Conservation (phyloP, 2,113 vertebrate genomes). For the Cryptomyrus ogoouensis region DNA sequence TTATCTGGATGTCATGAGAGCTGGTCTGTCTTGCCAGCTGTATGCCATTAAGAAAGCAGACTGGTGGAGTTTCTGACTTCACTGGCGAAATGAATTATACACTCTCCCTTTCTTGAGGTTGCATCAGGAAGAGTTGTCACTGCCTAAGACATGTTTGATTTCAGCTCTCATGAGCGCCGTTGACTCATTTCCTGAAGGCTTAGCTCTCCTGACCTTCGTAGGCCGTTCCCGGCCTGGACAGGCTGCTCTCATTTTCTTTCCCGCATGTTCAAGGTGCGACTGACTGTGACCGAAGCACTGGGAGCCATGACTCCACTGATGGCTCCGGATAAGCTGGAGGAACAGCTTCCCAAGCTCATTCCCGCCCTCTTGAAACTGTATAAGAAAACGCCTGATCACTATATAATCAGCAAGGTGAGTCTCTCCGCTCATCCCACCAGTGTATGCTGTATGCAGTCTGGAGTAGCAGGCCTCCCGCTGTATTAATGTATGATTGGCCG, state of each 20-base stretch:
- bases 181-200: not conserved
- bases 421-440: not conserved
- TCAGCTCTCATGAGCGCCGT: not conserved
- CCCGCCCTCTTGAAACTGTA: conserved; percentile 74
- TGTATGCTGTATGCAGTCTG: not conserved
- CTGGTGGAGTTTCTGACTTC: not conserved
- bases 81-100: not conserved
- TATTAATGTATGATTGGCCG: not conserved
- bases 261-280: conserved; percentile 62
- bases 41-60: not conserved
- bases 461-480: not conserved
- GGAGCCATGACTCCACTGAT: conserved; percentile 83
- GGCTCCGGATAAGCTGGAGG: conserved; percentile 79
- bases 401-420: conserved; percentile 78
- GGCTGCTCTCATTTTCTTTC: not conserved
- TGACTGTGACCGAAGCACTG: conserved; percentile 78
- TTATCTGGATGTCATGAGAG: conserved; percentile 9
- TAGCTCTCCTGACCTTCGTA: not conserved
- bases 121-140: not conserved
- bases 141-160: not conserved
- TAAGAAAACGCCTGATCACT: conserved; percentile 77
- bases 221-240: not conserved
- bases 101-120: not conserved
- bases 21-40: not conserved
- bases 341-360: conserved; percentile 80